A percentile compares a stretch with the other conserved stretches of the same genome.
phyloP scores from a whole-genome alignment of 2,113 vertebrate genomes.

The Pelmatolapia mariae region DNA sequence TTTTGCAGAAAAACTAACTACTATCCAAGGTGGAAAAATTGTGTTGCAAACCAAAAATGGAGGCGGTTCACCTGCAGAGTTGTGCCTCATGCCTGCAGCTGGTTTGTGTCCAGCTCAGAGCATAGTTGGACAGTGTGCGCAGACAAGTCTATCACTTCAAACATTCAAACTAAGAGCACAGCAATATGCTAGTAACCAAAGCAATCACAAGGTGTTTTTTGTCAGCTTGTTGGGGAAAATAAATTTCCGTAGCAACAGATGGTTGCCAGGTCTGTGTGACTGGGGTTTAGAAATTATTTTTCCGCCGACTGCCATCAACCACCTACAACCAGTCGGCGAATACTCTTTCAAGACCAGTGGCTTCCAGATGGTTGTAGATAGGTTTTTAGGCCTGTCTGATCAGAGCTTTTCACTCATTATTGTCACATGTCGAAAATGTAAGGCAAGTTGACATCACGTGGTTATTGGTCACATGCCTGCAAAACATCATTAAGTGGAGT shows the following conservation, averaged over 20 bases:
- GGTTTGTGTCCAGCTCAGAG: background rate
- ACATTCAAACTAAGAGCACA: too few relatives aligned
- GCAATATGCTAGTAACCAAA: background rate
- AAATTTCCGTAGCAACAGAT: background rate
- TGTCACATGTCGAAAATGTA: background rate
- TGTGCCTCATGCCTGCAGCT: background rate
- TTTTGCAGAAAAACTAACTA: background rate
- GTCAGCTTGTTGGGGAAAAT: background rate
- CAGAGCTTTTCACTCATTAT: background rate
- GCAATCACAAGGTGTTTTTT: background rate
- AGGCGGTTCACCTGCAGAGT: background rate
- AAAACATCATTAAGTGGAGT: background rate
- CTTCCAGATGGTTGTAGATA: background rate
- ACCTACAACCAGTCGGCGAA: too few relatives aligned
- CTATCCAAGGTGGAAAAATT: background rate
- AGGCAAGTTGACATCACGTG: background rate
- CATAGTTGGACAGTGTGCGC: background rate
- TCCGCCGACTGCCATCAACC: too few relatives aligned
- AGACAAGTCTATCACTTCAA: too few relatives aligned
- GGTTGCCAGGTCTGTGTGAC: background rate
- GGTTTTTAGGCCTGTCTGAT: background rate
- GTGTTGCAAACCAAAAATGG: background rate
- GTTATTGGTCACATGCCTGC: background rate
- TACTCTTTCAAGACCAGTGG: too few relatives aligned
- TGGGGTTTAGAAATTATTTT: too few relatives aligned